Conservation (phyloP, 2,113 vertebrate species). For the Microtus montanus region DNA sequence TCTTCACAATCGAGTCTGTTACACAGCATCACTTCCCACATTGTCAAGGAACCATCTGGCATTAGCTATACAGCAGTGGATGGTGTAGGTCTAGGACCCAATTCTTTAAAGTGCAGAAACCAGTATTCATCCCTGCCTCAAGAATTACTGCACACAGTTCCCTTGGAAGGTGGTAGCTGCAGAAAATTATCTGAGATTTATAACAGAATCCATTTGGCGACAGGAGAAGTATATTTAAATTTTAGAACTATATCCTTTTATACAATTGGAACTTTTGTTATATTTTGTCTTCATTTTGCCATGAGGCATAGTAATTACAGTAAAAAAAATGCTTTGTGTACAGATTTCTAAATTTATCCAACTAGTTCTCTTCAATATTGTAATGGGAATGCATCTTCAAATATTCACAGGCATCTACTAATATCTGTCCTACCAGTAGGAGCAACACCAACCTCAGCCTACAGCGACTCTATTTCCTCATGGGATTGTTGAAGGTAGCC, state of each 20-base stretch:
- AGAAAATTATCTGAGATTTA: background rate
- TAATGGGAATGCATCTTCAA: background rate
- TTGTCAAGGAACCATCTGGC: slow-evolving; percentile 77
- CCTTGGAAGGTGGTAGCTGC: background rate
- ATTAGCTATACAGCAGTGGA: slow-evolving; percentile 40
- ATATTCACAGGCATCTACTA: background rate
- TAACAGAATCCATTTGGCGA: background rate
- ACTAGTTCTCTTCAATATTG: background rate
- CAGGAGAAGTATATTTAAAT: background rate
- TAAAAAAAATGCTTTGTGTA: background rate
- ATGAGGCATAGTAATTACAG: background rate
- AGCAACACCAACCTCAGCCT: background rate
- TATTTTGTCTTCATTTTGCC: background rate
- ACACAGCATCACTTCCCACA: slow-evolving; percentile 76
- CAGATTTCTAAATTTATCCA: background rate
- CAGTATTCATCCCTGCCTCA: background rate
- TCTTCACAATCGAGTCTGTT: slow-evolving; percentile 78
- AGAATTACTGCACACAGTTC: background rate
- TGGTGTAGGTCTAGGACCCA: slow-evolving; percentile 26
- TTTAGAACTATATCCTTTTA: background rate
- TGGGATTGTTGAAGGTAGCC: background rate
- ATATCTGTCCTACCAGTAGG: background rate
- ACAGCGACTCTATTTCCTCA: background rate
- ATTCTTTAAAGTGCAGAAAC: slow-evolving; percentile 33
- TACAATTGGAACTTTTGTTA: background rate